Conservation (phyloP, 2,797 vertebrate species). For the Thalassophryne amazonica region DNA sequence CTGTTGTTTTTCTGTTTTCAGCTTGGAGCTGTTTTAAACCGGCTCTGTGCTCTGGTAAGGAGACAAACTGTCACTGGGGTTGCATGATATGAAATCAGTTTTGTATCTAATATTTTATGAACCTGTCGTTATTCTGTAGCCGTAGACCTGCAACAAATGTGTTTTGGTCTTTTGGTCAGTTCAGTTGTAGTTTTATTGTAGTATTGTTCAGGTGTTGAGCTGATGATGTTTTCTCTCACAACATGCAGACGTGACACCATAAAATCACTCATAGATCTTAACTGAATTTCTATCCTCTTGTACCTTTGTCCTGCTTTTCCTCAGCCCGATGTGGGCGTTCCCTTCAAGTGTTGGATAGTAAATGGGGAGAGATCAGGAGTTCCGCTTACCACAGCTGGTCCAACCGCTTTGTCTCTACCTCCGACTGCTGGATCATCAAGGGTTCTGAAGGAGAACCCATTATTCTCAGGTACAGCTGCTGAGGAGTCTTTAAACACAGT, state of each 20-base stretch:
- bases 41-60: slow-evolving; percentile 64
- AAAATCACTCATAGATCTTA: not conserved
- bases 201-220: no score
- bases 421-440: slow-evolving; percentile 83
- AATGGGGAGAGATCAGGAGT: slow-evolving; percentile 74
- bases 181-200: no score
- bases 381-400: slow-evolving; percentile 70
- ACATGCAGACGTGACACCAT: not conserved
- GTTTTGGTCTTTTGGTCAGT: no score
- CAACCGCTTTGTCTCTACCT: slow-evolving; percentile 48
- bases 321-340: slow-evolving; percentile 68
- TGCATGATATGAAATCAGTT: no score
- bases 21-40: slow-evolving; percentile 55
- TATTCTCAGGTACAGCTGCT: slow-evolving; percentile 75
- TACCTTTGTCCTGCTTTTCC: not conserved
- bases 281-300: not conserved
- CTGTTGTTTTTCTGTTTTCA: slow-evolving; percentile 31
- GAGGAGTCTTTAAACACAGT: not conserved
- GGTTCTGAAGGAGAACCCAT: slow-evolving; percentile 74
- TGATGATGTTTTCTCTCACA: not conserved
- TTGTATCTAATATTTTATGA: slow-evolving; percentile 3
- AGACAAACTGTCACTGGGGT: no score
- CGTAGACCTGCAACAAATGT: no score
- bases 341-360: slow-evolving; percentile 60
- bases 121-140: no score